Conservation (phyloP, 2,113 vertebrate genomes). For the Acanthisitta chloris region DNA sequence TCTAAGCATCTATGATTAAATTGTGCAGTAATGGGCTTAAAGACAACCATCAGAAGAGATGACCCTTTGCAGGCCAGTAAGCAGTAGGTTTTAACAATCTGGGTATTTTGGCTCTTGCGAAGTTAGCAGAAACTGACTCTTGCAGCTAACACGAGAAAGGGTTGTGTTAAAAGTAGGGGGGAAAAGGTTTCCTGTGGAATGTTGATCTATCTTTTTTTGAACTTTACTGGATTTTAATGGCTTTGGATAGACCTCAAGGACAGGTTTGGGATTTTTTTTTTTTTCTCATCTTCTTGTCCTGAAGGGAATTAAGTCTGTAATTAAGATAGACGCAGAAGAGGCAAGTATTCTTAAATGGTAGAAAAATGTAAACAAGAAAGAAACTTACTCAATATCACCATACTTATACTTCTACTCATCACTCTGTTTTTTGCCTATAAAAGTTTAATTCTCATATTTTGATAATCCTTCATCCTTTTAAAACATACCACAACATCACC, state of each 20-base stretch:
- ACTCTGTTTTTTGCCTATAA: not conserved
- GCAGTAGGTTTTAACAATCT: not conserved
- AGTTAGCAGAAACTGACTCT: not conserved
- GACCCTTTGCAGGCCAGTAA: not conserved
- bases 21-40: not conserved
- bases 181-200: not conserved
- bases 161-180: not conserved
- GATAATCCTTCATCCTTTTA: not conserved
- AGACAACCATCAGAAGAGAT: not conserved
- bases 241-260: not conserved
- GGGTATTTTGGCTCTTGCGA: not conserved
- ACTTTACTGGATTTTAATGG: not conserved
- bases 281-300: too few relatives aligned
- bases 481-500: not conserved
- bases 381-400: not conserved
- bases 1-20: constrained; percentile 5
- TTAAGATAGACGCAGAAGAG: not conserved
- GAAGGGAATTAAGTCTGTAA: too few relatives aligned
- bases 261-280: too few relatives aligned
- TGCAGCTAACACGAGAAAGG: not conserved
- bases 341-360: not conserved
- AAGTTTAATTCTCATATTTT: not conserved
- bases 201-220: not conserved
- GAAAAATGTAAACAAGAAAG: not conserved
- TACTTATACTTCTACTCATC: not conserved